Evolutionary conservation across 2,797 vertebrate genomes (phyloP).

Genomic region (Podarcis lilfordi): DNA sequence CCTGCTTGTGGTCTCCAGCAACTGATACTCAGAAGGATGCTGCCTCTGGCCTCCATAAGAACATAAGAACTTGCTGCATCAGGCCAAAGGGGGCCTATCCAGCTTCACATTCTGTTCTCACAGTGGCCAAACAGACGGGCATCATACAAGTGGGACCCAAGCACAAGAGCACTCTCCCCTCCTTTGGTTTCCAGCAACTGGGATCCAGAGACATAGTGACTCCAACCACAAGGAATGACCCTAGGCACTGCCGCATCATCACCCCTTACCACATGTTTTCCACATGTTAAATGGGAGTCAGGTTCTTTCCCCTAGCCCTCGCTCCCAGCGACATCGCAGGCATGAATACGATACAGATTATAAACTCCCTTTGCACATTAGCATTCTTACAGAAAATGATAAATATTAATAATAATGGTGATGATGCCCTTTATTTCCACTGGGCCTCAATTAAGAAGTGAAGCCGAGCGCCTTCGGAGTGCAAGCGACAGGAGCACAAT

Average conservation of each 20-base stretch:
- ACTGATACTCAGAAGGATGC: no score
- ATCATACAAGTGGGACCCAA: no score
- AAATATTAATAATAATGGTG: not conserved
- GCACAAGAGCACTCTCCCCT: no score
- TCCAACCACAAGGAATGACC: no score
- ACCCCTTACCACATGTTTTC: not conserved
- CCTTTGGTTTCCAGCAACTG: no score
- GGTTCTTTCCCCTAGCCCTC: not conserved
- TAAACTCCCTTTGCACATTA: not conserved
- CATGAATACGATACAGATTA: not conserved
- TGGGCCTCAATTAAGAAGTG: conserved; percentile 62
- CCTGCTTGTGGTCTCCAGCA: no score
- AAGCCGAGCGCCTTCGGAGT: conserved; percentile 50
- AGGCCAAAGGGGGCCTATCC: no score
- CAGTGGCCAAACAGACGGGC: no score
- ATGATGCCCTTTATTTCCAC: conserved; percentile 39
- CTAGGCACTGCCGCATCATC: not conserved
- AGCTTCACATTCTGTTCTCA: no score
- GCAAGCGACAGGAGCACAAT: conserved; percentile 54
- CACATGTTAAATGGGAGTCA: not conserved
- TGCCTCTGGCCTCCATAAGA: no score
- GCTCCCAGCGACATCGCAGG: not conserved
- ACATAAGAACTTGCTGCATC: no score
- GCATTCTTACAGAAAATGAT: not conserved
- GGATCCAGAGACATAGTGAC: no score